Evolutionary conservation across 2,888 invertebrate genomes (phyloP).

Genomic region (Phyllotreta striolata): DNA sequence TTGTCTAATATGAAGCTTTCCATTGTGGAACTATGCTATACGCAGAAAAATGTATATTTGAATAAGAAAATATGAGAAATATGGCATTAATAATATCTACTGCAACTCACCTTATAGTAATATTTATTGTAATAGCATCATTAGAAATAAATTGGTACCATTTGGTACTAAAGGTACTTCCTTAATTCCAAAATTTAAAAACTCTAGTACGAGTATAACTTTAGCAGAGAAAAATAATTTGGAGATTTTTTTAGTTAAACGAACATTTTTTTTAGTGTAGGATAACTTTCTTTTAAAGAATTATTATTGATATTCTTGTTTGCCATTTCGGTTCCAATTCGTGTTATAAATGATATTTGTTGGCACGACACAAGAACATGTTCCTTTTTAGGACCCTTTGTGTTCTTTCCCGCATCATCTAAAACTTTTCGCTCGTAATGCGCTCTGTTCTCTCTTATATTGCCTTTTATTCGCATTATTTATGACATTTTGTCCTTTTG

Average conservation of each 20-base stretch:
- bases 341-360: slow-evolving; percentile 60
- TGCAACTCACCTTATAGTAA: too few relatives aligned
- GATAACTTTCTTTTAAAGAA: slow-evolving; percentile 33
- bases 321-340: slow-evolving; percentile 58
- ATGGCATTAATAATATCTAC: too few relatives aligned
- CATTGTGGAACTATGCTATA: slow-evolving; percentile 48
- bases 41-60: slow-evolving; percentile 28
- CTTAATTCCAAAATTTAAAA: too few relatives aligned
- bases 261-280: slow-evolving; percentile 29
- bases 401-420: slow-evolving; percentile 41
- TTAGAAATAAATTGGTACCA: too few relatives aligned
- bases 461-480: slow-evolving; percentile 43
- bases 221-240: too few relatives aligned
- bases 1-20: slow-evolving; percentile 51
- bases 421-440: slow-evolving; percentile 44
- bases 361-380: slow-evolving; percentile 57
- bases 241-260: neutral
- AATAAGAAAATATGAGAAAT: neutral
- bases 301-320: slow-evolving; percentile 62
- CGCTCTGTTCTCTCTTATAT: slow-evolving; percentile 42
- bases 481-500: slow-evolving; percentile 41
- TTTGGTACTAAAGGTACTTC: too few relatives aligned
- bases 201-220: too few relatives aligned
- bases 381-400: slow-evolving; percentile 51
- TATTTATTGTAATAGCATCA: too few relatives aligned